These are phyloP conservation scores for Pristionchus exspectatus DNA, from an alignment of 2,888 invertebrate genomes.

Conservation along the genomic window DNA sequence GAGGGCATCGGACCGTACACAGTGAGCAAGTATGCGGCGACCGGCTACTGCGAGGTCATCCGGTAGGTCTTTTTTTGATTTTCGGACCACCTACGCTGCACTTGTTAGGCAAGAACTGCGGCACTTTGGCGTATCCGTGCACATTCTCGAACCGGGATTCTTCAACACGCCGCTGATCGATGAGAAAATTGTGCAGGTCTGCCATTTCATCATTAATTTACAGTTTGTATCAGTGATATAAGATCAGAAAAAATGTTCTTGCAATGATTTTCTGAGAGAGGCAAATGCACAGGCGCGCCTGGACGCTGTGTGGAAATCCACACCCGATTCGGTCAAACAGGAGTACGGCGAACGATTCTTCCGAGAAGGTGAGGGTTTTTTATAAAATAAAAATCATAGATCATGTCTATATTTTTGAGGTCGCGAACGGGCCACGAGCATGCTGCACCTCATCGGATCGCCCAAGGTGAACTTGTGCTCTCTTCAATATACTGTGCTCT, in stretches of 20 bases:
- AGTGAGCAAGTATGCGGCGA: constrained; percentile 73
- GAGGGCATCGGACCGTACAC: constrained; percentile 73
- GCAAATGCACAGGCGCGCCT: not conserved
- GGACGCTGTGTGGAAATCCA: constrained; percentile 12
- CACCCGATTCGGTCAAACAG: constrained; percentile 47
- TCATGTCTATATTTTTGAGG: not conserved
- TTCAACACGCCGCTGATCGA: constrained; percentile 70
- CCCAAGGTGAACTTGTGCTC: too few species aligned
- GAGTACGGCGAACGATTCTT: constrained; percentile 66
- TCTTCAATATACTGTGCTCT: too few species aligned
- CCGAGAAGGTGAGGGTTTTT: constrained; percentile 12
- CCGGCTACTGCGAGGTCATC: constrained; percentile 74
- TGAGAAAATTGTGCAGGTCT: not conserved
- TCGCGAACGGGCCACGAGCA: constrained; percentile 57
- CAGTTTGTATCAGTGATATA: too few species aligned
- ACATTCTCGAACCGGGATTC: constrained; percentile 76
- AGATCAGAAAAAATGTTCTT: too few species aligned
- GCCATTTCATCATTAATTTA: too few species aligned
- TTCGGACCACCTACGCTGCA: not conserved
- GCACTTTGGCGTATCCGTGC: constrained; percentile 74
- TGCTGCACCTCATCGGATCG: constrained; percentile 59
- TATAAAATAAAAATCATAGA: not conserved
- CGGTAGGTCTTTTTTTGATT: constrained; percentile 59
- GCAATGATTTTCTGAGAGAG: not conserved
- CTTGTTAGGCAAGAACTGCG: constrained; percentile 69